Evolutionary conservation across 2,797 vertebrate species (phyloP), one percentile per base, ranked within the genome.

Genomic region (Petrocephalus schoutedeni): DNA sequence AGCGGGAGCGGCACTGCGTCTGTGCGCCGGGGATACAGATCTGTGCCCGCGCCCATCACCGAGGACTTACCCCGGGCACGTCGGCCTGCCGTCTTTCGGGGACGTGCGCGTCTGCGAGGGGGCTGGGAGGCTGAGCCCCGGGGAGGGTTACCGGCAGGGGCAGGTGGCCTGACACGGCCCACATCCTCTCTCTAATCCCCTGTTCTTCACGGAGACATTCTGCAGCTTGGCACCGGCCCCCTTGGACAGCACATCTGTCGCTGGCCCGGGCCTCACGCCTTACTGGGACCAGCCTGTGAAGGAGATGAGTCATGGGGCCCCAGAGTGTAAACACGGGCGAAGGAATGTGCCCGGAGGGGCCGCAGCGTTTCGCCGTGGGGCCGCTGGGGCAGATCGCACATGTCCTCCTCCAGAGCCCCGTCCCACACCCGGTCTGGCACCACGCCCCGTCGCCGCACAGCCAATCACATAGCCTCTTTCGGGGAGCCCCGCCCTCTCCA

Each of bases 111-210:
- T 54, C 51, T 54, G 83, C 12, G 53, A 85, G 53, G 23, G 56
- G 83, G 53, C 49, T 28, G 21, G 51, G 51, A 32, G 53, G 49
- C 51, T 53, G 83, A 28, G 83, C 10, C 51, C 21, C 23, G 12
- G n/a, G 1, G n/a, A 51, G 51, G 80, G 54, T 85, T 83, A 85
- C 83, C 54, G 83, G 83, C 83, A 85, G 83, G 51, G 83, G 51
- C 83, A 85, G 83, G 54, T 85, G 83, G 83, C 53, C 51, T 57
- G 51, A 57, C 51, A 85, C 53, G 54, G 83, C 53, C 83, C 83
- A 85, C 83, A 85, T 85, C 83, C 83, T 85, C 83, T 19, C 54
- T 85, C 83, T 85, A 85, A 85, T 85, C 83, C 83, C 83, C 51
- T 51, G 19, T 85, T 56, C 54, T 85, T 54, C 51, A 57, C 21